Percentiles rank a stretch among this genome's conserved stretches.
Evolutionary conservation across 1,140 invertebrate species (phyloP).

Genomic region (Lepidostoma basale): DNA sequence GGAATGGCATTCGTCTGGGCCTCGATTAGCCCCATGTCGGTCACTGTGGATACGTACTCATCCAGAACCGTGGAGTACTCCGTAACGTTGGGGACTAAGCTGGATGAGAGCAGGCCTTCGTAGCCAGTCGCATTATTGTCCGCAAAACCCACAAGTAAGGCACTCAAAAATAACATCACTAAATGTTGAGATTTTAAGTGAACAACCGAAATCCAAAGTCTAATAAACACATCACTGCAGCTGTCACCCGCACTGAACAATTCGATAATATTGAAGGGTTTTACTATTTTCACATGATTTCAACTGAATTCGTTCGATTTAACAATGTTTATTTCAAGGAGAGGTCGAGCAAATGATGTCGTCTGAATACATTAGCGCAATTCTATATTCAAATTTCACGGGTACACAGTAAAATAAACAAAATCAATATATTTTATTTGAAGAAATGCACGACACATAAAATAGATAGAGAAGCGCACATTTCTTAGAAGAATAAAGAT

Average conservation of each 20-base stretch:
- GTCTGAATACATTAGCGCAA: constrained; percentile 10
- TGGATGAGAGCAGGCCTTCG: constrained; percentile 11
- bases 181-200: constrained; percentile 23
- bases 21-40: constrained; percentile 38
- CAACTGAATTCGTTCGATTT: no score
- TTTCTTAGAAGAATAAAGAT: constrained; percentile 6
- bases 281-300: no score
- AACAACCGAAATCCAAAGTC: background rate
- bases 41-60: constrained; percentile 28
- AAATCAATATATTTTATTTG: constrained; percentile 33
- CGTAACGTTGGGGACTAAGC: constrained; percentile 21
- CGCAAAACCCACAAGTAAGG: constrained; percentile 38
- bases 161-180: constrained; percentile 44
- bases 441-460: constrained; percentile 1
- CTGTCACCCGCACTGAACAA: constrained; percentile 9
- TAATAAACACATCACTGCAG: background rate
- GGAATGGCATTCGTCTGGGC: constrained; percentile 25
- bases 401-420: constrained; percentile 28
- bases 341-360: no score
- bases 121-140: constrained; percentile 29
- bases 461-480: background rate
- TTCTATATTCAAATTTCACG: background rate
- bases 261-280: no score
- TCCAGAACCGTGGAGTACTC: constrained; percentile 30
- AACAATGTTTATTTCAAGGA: no score